These are phyloP conservation scores for Myripristis murdjan DNA, from an alignment of 2,797 vertebrate species.

Conservation along the genomic window DNA sequence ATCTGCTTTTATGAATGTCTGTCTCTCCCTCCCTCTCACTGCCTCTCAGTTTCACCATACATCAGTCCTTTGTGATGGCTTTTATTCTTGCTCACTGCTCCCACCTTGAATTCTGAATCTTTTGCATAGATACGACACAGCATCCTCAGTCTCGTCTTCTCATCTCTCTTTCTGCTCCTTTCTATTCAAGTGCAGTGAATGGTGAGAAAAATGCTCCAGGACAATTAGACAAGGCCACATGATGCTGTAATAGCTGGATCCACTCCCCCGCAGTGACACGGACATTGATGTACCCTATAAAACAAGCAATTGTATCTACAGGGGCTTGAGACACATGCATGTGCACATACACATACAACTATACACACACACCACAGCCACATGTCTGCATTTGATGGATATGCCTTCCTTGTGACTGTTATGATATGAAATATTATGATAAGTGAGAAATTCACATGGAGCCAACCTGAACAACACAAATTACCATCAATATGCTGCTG, in stretches of 20 bases:
- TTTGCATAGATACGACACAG: constrained; percentile 16
- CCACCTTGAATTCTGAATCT: constrained; percentile 46
- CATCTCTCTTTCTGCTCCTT: constrained; percentile 8
- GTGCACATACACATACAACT: constrained; percentile 12
- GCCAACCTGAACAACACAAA: constrained; percentile 32
- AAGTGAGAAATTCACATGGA: constrained; percentile 21
- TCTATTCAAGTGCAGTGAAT: constrained; percentile 50
- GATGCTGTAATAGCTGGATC: constrained; percentile 46
- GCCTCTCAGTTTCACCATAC: constrained; percentile 36
- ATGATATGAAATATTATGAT: constrained; percentile 17
- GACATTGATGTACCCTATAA: constrained; percentile 52
- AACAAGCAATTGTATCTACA: constrained; percentile 42
- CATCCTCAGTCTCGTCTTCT: constrained; percentile 37
- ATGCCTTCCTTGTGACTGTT: constrained; percentile 24
- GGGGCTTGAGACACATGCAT: constrained; percentile 33
- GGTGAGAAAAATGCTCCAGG: constrained; percentile 43
- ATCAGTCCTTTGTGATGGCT: constrained; percentile 25
- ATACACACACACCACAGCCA: neutral
- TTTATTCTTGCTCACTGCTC: constrained; percentile 38
- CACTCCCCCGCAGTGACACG: constrained; percentile 32
- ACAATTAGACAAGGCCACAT: constrained; percentile 70
- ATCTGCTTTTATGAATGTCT: constrained; percentile 15
- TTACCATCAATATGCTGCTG: constrained; percentile 19
- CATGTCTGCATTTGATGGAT: constrained; percentile 35
- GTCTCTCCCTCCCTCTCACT: neutral